A percentile compares a stretch with the other conserved stretches of the same genome.
Conservation (phyloP, 2,113 vertebrate species). For the Halcyon senegalensis region DNA sequence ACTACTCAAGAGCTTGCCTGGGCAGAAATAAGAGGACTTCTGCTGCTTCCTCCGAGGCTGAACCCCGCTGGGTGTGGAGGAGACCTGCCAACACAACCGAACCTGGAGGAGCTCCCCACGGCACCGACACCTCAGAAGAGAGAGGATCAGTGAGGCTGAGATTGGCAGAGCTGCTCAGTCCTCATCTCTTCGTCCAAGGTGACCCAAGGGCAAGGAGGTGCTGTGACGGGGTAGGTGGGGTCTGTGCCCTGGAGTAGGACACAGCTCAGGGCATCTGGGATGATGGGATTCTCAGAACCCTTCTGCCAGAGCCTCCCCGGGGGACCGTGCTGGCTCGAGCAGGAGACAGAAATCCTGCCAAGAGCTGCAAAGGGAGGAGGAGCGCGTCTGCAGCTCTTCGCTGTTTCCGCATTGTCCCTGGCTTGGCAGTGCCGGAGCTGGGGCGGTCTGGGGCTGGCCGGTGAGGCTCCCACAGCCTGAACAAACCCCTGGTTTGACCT, state of each 20-base stretch:
- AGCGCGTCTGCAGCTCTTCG: not conserved
- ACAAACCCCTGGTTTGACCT: fast-evolving
- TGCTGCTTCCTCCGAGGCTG: not conserved
- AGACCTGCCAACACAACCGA: not conserved
- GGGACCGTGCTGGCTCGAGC: not conserved
- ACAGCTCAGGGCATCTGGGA: not conserved
- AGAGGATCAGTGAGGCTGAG: not conserved
- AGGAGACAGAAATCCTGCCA: not conserved
- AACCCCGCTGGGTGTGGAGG: not conserved
- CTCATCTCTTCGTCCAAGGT: fast-evolving
- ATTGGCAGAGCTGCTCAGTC: not conserved
- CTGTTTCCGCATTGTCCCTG: not conserved
- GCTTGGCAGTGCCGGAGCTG: not conserved
- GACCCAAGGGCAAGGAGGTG: not conserved
- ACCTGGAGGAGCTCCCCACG: not conserved
- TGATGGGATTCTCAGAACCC: not conserved
- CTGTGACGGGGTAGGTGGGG: not conserved
- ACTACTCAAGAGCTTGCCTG: too few relatives aligned
- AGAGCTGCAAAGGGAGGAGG: not conserved
- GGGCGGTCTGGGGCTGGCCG: not conserved
- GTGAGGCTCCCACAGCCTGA: not conserved
- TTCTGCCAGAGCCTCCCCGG: not conserved
- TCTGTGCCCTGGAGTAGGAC: not conserved
- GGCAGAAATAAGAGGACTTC: not conserved
- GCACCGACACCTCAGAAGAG: not conserved